phyloP scores from a whole-genome alignment of 2,888 invertebrate genomes.

The Pterostichus madidus region DNA sequence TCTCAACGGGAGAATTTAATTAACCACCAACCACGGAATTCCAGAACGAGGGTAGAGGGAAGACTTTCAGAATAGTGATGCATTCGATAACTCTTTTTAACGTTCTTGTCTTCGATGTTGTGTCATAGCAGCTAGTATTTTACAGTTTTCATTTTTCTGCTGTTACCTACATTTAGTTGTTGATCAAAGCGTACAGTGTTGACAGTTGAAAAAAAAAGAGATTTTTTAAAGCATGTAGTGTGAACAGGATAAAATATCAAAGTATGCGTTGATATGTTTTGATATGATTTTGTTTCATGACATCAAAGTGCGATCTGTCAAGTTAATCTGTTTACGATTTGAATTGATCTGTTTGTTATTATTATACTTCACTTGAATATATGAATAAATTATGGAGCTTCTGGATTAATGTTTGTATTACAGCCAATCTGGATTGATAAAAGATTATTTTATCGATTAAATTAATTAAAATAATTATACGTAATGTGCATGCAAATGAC shows the following conservation, averaged over 20 bases:
- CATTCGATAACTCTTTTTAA: constrained; percentile 11
- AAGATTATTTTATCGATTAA: constrained; percentile 16
- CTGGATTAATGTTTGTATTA: constrained; percentile 4
- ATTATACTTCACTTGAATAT: neutral
- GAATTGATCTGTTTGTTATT: constrained; percentile 15
- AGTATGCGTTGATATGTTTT: constrained; percentile 1
- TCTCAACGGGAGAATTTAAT: constrained; percentile 20
- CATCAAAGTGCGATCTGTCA: constrained; percentile 15
- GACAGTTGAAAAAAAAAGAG: constrained; percentile 1
- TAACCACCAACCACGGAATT: constrained; percentile 11
- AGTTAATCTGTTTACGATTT: constrained; percentile 34
- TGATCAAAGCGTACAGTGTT: neutral
- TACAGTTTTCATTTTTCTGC: neutral
- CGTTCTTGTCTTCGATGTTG: constrained; percentile 21
- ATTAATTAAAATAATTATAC: constrained; percentile 23
- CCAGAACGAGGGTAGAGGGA: neutral
- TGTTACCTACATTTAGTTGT: neutral
- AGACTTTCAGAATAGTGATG: constrained; percentile 4
- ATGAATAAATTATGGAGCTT: constrained; percentile 34
- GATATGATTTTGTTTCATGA: neutral
- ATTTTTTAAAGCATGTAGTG: constrained; percentile 12
- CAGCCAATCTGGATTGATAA: constrained; percentile 11
- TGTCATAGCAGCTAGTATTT: neutral
- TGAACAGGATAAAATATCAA: constrained; percentile 7
- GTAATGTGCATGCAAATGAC: neutral